Conservation (phyloP, 2,888 invertebrate species). For the Anoplius nigerrimus region DNA sequence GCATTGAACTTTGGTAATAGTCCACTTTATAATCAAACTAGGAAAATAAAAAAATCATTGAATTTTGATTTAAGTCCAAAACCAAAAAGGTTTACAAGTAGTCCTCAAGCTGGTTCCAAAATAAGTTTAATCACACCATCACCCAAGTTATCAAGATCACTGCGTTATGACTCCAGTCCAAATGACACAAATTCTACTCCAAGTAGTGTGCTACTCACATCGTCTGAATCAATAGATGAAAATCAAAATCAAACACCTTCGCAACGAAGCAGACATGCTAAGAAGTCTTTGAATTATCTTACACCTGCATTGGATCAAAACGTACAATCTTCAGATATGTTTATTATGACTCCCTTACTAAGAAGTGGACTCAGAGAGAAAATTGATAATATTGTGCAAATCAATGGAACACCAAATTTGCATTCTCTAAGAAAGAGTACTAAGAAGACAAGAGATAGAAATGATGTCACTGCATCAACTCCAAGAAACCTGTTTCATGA, state of each 20-base stretch:
- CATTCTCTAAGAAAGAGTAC: constrained; percentile 42
- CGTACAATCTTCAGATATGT: constrained; percentile 22
- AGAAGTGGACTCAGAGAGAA: constrained; percentile 52
- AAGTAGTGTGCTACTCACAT: constrained; percentile 51
- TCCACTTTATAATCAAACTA: constrained; percentile 49
- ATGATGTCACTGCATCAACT: constrained; percentile 56
- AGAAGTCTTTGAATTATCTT: constrained; percentile 56
- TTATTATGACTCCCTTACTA: constrained; percentile 45
- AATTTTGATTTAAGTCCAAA: constrained; percentile 65
- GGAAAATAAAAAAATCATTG: constrained; percentile 64
- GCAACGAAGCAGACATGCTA: constrained; percentile 52
- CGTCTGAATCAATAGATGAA: constrained; percentile 65
- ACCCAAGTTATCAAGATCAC: constrained; percentile 50
- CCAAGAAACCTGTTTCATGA: constrained; percentile 66
- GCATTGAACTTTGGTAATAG: constrained; percentile 61
- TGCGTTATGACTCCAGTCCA: constrained; percentile 55
- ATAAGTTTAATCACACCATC: constrained; percentile 47
- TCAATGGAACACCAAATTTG: constrained; percentile 49
- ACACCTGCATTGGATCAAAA: constrained; percentile 45
- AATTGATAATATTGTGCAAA: constrained; percentile 54
- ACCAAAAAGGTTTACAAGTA: constrained; percentile 51
- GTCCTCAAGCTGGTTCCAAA: constrained; percentile 37
- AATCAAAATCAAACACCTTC: constrained; percentile 70
- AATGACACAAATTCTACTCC: constrained; percentile 48
- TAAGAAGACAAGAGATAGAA: constrained; percentile 30